Conservation (phyloP, 1,140 invertebrate genomes). For the Ruditapes philippinarum region DNA sequence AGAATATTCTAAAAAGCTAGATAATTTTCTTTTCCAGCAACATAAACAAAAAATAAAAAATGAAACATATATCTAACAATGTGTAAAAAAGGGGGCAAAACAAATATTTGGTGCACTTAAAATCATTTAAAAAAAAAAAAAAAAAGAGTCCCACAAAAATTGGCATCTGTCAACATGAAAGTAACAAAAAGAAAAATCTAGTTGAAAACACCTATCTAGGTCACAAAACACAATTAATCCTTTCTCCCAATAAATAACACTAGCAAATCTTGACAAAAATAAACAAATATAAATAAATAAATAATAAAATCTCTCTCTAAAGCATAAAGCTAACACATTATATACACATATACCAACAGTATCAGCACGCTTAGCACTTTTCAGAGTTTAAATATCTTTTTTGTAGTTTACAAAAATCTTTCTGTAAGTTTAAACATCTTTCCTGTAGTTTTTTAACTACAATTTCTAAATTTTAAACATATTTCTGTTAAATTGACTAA, state of each 20-base stretch:
- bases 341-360: slow-evolving; percentile 2
- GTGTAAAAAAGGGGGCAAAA: background rate
- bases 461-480: too few relatives aligned
- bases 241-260: slow-evolving; percentile 36
- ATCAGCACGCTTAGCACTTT: background rate
- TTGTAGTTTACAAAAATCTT: background rate
- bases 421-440: background rate
- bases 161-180: background rate
- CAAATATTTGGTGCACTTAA: background rate
- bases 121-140: slow-evolving; percentile 11
- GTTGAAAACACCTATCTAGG: background rate
- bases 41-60: background rate
- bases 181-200: background rate
- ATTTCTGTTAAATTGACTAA: too few relatives aligned
- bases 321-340: slow-evolving; percentile 4
- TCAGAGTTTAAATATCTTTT: background rate
- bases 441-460: too few relatives aligned
- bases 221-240: slow-evolving; percentile 7
- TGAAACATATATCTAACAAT: background rate
- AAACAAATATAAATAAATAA: slow-evolving; percentile 52
- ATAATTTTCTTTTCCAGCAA: too few relatives aligned
- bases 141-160: too few relatives aligned
- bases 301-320: slow-evolving; percentile 22
- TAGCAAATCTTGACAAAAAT: background rate
- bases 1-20: too few relatives aligned